Conservation (phyloP, 2,113 vertebrate genomes). For the Bos javanicus region DNA sequence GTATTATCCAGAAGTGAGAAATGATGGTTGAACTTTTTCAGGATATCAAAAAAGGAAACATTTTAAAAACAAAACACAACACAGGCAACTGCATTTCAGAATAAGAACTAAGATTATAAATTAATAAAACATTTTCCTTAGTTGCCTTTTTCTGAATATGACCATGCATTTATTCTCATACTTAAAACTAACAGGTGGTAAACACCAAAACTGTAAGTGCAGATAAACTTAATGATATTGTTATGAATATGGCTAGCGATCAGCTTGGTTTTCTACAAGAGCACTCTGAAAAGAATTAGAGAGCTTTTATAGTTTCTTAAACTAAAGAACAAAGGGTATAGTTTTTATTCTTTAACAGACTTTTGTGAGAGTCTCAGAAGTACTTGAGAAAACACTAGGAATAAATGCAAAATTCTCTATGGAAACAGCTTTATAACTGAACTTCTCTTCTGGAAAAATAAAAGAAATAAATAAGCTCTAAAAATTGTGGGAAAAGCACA, state of each 20-base stretch:
- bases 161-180: neutral
- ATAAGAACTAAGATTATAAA: neutral
- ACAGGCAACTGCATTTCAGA: neutral
- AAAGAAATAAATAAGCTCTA: slow-evolving; percentile 2
- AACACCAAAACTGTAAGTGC: neutral
- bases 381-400: neutral
- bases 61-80: neutral
- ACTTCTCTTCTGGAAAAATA: neutral
- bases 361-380: slow-evolving; percentile 9
- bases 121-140: neutral
- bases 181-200: neutral
- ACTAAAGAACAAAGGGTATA: neutral
- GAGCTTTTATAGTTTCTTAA: slow-evolving; percentile 20
- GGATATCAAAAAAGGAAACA: neutral
- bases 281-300: neutral
- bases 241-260: neutral
- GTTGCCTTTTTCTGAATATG: neutral
- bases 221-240: neutral
- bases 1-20: neutral
- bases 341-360: slow-evolving; percentile 7
- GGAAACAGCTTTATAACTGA: slow-evolving; percentile 26
- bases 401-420: neutral
- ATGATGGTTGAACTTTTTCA: neutral
- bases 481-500: neutral
- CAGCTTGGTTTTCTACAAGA: slow-evolving; percentile 4